Conservation (phyloP, 2,888 invertebrate genomes). For the Parnassius glacialis region DNA sequence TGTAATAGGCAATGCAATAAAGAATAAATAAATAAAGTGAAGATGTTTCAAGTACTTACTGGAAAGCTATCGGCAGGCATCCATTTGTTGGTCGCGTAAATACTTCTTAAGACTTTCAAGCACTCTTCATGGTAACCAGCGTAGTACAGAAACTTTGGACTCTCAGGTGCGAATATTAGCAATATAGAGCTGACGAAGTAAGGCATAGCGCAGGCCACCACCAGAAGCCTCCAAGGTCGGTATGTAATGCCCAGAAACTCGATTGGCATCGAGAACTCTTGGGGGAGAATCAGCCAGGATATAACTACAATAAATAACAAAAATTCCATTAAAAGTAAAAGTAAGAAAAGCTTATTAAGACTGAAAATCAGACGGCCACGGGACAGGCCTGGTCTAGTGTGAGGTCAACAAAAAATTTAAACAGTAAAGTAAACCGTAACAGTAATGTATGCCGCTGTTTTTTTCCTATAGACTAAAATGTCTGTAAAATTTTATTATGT, state of each 20-base stretch:
- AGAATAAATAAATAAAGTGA: too few relatives aligned
- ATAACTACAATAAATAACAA: constrained; percentile 69
- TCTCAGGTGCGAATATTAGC: constrained; percentile 85
- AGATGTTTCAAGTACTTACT: constrained; percentile 41
- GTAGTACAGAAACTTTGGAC: constrained; percentile 87
- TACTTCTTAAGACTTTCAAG: constrained; percentile 65
- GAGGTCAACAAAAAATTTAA: too few relatives aligned
- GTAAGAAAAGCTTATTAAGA: too few relatives aligned
- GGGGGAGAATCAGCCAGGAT: constrained; percentile 85
- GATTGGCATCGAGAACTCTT: constrained; percentile 68
- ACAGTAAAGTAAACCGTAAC: too few relatives aligned
- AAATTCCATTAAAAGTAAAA: neutral
- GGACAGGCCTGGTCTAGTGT: too few relatives aligned
- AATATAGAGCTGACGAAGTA: constrained; percentile 82
- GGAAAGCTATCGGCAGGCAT: constrained; percentile 53
- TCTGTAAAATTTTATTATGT: too few relatives aligned
- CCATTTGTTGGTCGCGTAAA: constrained; percentile 59
- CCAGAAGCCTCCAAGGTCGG: constrained; percentile 88
- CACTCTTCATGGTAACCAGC: constrained; percentile 82
- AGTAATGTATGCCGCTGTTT: too few relatives aligned
- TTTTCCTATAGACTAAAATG: too few relatives aligned
- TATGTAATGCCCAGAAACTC: constrained; percentile 76
- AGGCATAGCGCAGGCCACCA: constrained; percentile 84
- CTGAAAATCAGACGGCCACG: too few relatives aligned
- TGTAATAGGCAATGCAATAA: too few relatives aligned